A percentile compares a stretch with the other conserved stretches of the same genome.
phyloP scores from a whole-genome alignment of 2,888 invertebrate species.

The Eulithis testata region DNA sequence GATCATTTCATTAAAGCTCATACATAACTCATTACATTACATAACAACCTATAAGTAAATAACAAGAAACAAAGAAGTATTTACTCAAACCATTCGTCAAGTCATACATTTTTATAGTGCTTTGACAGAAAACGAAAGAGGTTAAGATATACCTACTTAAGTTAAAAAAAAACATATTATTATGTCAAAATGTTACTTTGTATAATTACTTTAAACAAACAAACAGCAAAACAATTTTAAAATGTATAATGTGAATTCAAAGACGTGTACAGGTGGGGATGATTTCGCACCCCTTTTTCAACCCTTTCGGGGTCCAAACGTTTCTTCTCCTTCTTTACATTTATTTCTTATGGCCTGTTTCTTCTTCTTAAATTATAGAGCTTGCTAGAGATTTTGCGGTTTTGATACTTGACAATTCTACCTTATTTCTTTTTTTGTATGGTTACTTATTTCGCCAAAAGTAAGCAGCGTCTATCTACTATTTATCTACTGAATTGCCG shows the following conservation, averaged over 20 bases:
- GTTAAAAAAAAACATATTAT: not conserved
- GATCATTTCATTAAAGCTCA: too few species aligned
- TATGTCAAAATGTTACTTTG: not conserved
- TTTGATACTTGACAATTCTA: conserved; percentile 65
- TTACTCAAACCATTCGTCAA: too few species aligned
- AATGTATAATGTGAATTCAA: conserved; percentile 48
- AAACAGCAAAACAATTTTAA: conserved; percentile 44
- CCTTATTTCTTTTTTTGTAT: conserved; percentile 1
- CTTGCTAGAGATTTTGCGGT: conserved; percentile 51
- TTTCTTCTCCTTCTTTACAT: conserved; percentile 84
- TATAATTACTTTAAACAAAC: conserved; percentile 47
- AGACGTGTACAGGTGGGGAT: conserved; percentile 72
- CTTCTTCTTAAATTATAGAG: conserved; percentile 85
- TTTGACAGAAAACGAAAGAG: not conserved
- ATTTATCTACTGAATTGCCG: too few species aligned
- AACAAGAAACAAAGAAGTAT: too few species aligned
- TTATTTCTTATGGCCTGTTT: conserved; percentile 85
- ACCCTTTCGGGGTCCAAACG: conserved; percentile 82
- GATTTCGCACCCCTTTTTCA: conserved; percentile 75
- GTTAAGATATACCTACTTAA: too few species aligned
- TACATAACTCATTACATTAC: too few species aligned
- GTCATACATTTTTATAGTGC: too few species aligned
- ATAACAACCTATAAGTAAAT: too few species aligned
- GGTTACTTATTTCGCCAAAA: too few species aligned
- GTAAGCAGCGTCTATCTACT: too few species aligned